Percentiles rank a stretch among this genome's conserved stretches.
These are phyloP conservation scores for Dermochelys coriacea DNA, from an alignment of 2,797 vertebrate species.

Conservation along the genomic window DNA sequence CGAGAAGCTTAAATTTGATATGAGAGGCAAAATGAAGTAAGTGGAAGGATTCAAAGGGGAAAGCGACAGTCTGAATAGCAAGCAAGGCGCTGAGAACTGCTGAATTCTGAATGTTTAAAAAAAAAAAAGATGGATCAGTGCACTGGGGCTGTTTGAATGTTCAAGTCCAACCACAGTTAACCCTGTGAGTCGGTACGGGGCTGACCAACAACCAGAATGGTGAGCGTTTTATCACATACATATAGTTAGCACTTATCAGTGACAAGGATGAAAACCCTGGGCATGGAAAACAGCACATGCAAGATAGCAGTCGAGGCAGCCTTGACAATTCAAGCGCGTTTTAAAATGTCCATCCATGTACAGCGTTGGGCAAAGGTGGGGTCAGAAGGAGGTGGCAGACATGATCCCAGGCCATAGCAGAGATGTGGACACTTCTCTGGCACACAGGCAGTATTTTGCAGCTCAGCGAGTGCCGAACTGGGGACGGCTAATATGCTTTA, in stretches of 20 bases:
- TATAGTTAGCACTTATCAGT: not conserved
- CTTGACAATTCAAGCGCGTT: not conserved
- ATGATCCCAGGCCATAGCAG: not conserved
- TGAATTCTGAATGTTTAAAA: not conserved
- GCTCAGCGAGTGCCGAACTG: not conserved
- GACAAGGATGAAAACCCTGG: not conserved
- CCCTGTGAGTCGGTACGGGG: not conserved
- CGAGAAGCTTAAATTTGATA: no score
- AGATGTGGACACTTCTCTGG: not conserved
- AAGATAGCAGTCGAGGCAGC: not conserved
- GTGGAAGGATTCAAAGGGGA: not conserved
- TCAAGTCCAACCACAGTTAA: not conserved
- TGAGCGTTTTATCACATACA: not conserved
- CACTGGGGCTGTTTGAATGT: not conserved
- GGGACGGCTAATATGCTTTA: not conserved
- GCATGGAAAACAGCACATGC: not conserved
- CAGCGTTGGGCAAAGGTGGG: rapidly evolving
- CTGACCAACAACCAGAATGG: not conserved
- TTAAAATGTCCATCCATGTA: not conserved
- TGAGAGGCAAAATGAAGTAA: not conserved
- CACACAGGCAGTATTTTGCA: not conserved
- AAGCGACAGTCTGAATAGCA: no score
- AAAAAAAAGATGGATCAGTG: not conserved
- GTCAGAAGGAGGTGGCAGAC: not conserved
- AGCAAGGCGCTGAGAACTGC: not conserved